Evolutionary conservation across 53 echinoderm and acorn worm genomes (phyloP), one percentile per base, ranked within the genome.

Genomic region (Echinometra lucunter): DNA sequence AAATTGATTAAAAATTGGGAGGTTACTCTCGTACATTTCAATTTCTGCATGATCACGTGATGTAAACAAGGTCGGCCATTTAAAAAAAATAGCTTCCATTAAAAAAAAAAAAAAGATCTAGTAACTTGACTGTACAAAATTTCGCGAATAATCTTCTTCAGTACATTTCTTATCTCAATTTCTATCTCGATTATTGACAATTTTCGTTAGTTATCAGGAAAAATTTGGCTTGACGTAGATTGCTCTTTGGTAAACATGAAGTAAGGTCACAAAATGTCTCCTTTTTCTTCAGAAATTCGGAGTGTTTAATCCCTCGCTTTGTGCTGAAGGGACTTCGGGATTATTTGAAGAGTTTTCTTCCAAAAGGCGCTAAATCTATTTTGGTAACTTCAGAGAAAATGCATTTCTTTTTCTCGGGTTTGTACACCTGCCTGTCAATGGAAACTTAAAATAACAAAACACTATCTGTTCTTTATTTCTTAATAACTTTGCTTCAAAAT

Each of bases 21-120:
- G 88, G 88, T 53, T 56, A 88, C 88, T 88, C 34, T 88, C 88
- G 53, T 88, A 17, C 88, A 88, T 32, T 55, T 35, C 57, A 56
- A n/a, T 88, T 49, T 18, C 17, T 88, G 2, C 12, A 25, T 8
- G 55, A 56, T 15, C 88, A 88, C 88, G 56, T 88, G 88, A 88
- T 30, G 28, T 88, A 49, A 88, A 88, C 88, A 88, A 57, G 57
- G 56, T 34, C 49, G 57, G 88, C 32, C 49, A 88, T 88, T 53
- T 88, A 55, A 56, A 57, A 88, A 37, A 1, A 21, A 23, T 78
- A n/a, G n/a, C 42, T 42, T 42, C 18, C 38, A 63, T 19, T 42
- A n/a, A n/a, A n/a, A n/a, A n/a, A n/a, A n/a, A n/a, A n/a, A n/a
- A n/a, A n/a, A n/a, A n/a, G n/a, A n/a, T n/a, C n/a, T n/a, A n/a